Conservation (phyloP, 2,797 vertebrate species). For the Sarcophilus harrisii region DNA sequence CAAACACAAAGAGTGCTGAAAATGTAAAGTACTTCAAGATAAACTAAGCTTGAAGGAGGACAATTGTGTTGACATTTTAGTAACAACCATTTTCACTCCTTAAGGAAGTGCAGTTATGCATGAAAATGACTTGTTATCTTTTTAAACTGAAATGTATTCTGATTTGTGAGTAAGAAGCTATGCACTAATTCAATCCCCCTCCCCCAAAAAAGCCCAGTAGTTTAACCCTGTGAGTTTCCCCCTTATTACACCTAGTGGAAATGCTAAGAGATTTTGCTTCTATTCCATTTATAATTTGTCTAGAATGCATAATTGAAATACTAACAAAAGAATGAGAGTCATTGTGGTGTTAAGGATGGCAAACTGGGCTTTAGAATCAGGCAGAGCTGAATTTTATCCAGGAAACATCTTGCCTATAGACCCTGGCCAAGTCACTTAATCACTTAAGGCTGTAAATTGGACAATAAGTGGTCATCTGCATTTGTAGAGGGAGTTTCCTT, state of each 20-base stretch:
- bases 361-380: background rate
- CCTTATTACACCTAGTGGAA: background rate
- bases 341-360: background rate
- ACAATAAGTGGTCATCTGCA: background rate
- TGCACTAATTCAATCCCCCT: constrained; percentile 1
- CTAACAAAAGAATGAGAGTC: background rate
- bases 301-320: background rate
- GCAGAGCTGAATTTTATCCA: background rate
- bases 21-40: constrained; percentile 73
- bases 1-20: constrained; percentile 70
- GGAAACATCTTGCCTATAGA: background rate
- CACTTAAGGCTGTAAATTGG: background rate
- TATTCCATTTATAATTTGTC: background rate
- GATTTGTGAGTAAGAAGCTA: constrained; percentile 67
- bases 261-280: background rate
- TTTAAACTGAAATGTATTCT: constrained; percentile 62
- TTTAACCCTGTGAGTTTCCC: constrained; percentile 51
- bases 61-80: constrained; percentile 77
- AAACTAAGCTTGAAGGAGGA: constrained; percentile 71
- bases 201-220: constrained; percentile 25
- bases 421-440: background rate
- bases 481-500: background rate
- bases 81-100: constrained; percentile 70
- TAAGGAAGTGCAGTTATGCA: constrained; percentile 58
- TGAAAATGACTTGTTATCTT: constrained; percentile 76